Evolutionary conservation across 2,888 invertebrate genomes (phyloP), one percentile per base, ranked within the genome.

Genomic region (Desoria tigrina): DNA sequence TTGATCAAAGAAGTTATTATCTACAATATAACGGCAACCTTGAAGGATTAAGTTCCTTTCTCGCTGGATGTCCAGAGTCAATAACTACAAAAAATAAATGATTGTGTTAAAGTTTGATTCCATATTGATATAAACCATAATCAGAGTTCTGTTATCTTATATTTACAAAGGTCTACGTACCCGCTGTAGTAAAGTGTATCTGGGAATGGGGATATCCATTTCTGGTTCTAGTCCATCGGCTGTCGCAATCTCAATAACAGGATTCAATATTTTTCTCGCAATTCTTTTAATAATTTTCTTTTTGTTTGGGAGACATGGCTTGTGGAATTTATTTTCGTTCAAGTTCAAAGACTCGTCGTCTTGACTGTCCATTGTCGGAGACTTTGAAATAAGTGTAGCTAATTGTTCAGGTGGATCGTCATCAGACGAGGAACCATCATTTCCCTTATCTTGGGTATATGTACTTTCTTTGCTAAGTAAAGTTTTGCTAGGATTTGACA

Each of bases 31-130:
- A 74, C 90, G 86, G 39, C 94, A 86, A 82, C 94, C 94, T 79
- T 95, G 94, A 32, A 93, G 83, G 57, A 95, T 84, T 54, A 90
- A 83, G 81, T 94, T 95, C 60, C 94, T 84, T 81, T 95, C 95
- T 76, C 90, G 89, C 70, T 87, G 83, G 74, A 95, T 91, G 79
- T 94, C 91, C 64, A 84, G 84, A 56, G 85, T 86, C 62, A 95
- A 81, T 27, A 95, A 80, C 83, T 84, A 78, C 32, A 81, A 80
- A 64, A n/a, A 71, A 72, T n/a, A n/a, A n/a, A n/a, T n/a, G n/a
- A n/a, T n/a, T n/a, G n/a, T n/a, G n/a, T n/a, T n/a, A n/a, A n/a
- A n/a, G n/a, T n/a, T n/a, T n/a, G n/a, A n/a, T n/a, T n/a, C n/a
- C n/a, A n/a, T n/a, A n/a, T n/a, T n/a, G n/a, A n/a, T n/a, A n/a